Percentiles rank a stretch among this genome's conserved stretches.
These are phyloP conservation scores for Neodontobutis hainanensis DNA, from an alignment of 2,113 vertebrate species.

Conservation along the genomic window DNA sequence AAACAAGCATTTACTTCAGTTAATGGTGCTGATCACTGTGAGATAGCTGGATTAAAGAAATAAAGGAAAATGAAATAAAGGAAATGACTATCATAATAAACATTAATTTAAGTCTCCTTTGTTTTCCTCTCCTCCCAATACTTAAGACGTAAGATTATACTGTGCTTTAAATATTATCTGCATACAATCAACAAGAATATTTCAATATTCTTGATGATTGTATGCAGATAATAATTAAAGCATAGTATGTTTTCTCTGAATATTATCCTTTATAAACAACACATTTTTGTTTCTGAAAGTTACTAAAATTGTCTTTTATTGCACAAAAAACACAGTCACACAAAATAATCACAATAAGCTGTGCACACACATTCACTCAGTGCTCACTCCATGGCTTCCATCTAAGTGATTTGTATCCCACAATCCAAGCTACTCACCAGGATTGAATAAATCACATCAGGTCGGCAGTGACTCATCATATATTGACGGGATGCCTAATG, in stretches of 20 bases:
- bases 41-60: conserved; percentile 19
- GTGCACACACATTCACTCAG: conserved; percentile 4
- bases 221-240: no score
- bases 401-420: conserved; percentile 72
- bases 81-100: not conserved
- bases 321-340: conserved; percentile 1
- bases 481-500: conserved; percentile 63
- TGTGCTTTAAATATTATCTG: conserved; percentile 37
- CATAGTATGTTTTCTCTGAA: no score
- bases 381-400: conserved; percentile 31
- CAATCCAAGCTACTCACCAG: conserved; percentile 56
- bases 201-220: no score
- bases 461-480: conserved; percentile 58
- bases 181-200: not conserved
- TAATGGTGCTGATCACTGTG: conserved; percentile 35
- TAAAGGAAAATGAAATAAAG: not conserved
- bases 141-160: conserved; percentile 47
- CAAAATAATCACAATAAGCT: not conserved
- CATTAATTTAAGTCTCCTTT: conserved; percentile 6
- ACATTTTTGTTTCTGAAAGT: not conserved
- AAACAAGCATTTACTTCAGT: conserved; percentile 36
- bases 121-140: conserved; percentile 28
- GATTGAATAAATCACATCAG: conserved; percentile 74
- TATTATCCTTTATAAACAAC: not conserved
- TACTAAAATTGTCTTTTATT: no score